Percentiles rank a stretch among this genome's conserved stretches.
Conservation (phyloP, 2,113 vertebrate genomes). For the Heterocephalus glaber region DNA sequence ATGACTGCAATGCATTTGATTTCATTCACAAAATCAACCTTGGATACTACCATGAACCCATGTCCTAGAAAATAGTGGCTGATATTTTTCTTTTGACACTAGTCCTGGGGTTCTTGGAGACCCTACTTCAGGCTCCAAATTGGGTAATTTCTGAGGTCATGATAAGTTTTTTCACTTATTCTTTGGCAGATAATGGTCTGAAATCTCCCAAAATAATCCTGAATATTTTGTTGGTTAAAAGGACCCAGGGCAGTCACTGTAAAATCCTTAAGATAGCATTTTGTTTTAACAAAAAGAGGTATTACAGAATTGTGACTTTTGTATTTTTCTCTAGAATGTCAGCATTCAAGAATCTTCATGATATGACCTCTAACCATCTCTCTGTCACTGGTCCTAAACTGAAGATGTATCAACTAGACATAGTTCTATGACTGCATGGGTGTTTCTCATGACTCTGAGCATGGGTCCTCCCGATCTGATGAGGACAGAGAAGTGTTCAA, state of each 20-base stretch:
- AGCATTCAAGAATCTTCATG: not conserved
- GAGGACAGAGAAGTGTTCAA: not conserved
- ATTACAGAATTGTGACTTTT: constrained; percentile 12
- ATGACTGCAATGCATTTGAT: not conserved
- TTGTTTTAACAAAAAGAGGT: not conserved
- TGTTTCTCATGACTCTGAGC: not conserved
- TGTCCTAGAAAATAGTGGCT: not conserved
- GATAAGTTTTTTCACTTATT: not conserved
- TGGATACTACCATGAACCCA: not conserved
- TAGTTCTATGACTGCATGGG: not conserved
- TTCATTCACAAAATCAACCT: constrained; percentile 2
- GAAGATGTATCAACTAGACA: not conserved
- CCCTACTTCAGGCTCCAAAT: not conserved
- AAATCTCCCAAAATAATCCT: not conserved
- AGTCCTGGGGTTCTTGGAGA: not conserved
- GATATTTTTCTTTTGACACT: not conserved
- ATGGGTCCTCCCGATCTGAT: not conserved
- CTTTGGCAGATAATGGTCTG: not conserved
- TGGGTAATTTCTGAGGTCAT: not conserved
- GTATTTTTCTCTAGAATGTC: not conserved
- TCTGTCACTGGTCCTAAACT: not conserved
- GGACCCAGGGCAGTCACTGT: not conserved
- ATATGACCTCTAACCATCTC: not conserved
- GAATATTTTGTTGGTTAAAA: constrained; percentile 41
- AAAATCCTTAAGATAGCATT: not conserved